Conservation (phyloP, 2,797 vertebrate species). For the Rhadinocentrus ornatus region DNA sequence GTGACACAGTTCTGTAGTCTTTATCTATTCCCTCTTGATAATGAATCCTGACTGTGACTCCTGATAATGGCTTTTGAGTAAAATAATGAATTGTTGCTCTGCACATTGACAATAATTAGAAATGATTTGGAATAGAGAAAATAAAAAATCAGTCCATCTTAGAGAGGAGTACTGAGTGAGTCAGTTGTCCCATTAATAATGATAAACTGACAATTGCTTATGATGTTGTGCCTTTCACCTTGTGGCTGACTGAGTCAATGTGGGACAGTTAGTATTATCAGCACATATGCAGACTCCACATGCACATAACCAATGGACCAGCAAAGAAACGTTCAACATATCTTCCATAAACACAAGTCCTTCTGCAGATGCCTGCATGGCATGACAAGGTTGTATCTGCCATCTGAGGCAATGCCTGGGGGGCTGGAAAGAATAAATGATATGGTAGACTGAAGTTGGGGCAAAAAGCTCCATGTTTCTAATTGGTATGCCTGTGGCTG, state of each 20-base stretch:
- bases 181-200: conserved; percentile 9
- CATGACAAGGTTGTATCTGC: conserved; percentile 25
- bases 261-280: conserved; percentile 54
- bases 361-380: conserved; percentile 27
- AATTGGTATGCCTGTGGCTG: conserved; percentile 39
- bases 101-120: not conserved
- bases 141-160: conserved; percentile 1
- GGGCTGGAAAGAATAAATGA: conserved; percentile 28
- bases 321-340: conserved; percentile 46
- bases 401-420: conserved; percentile 25
- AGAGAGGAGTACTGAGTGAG: conserved; percentile 13
- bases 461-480: conserved; percentile 20
- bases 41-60: conserved; percentile 5
- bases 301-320: conserved; percentile 33
- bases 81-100: not conserved
- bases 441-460: conserved; percentile 19
- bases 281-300: conserved; percentile 42
- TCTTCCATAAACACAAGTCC: conserved; percentile 48
- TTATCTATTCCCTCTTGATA: not conserved
- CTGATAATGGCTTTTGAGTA: not conserved
- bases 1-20: not conserved
- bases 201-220: conserved; percentile 8
- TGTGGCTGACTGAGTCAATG: conserved; percentile 33
- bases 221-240: conserved; percentile 47
- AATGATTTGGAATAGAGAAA: not conserved